Base-by-base conservation (phyloP, 2,888 invertebrate genomes). In the Lamellibrachia satsuma region DNA sequence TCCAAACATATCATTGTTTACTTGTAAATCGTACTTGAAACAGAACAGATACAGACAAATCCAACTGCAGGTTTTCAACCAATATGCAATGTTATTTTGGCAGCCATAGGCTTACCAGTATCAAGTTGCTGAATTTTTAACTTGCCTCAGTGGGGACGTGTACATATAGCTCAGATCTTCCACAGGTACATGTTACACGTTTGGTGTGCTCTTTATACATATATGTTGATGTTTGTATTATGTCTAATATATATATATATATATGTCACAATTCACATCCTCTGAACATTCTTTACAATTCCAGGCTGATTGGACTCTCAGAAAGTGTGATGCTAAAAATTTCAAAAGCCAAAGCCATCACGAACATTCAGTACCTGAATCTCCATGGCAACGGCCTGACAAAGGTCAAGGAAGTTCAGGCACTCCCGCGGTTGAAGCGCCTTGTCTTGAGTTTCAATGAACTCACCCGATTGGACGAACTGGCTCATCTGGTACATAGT, bases 381-480 rank as follows among this genome's bases (percentile, higher is more conserved):
- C 95, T 96, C 92, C 96, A 96, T 95, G 95, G 95, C 90, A 95
- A 95, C 90, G 95, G 96, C 11, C 94, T 96, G 91, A 95, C 95
- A 22, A 94, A 94, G 52, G 94, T 95, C 52, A 93, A 93, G 90
- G 94, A 94, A 55, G 93, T 96, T 7, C 95, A 95, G 90, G 92
- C 93, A 22, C 93, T 96, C 60, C 93, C 94, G 60, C 93, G 93
- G 60, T 94, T 96, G 51, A 95, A 94, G 93, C 94, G 94, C 92
- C 95, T 96, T 15, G 94, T 95, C 27, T 95, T 96, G 94, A 95
- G 96, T 93, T 96, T 96, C 94, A 96, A 96, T 94, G 95, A 96
- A 51, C 95, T 96, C 52, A 95, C 95, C 8, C 94, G 94, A 90
- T 94, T 96, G 22, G 96, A 96, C 93, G 96, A 96, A 57, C 93